A percentile compares a stretch with the other conserved stretches of the same genome.
These are phyloP conservation scores for Pachycephala philippinensis DNA, from an alignment of 2,113 vertebrate species.

Conservation along the genomic window DNA sequence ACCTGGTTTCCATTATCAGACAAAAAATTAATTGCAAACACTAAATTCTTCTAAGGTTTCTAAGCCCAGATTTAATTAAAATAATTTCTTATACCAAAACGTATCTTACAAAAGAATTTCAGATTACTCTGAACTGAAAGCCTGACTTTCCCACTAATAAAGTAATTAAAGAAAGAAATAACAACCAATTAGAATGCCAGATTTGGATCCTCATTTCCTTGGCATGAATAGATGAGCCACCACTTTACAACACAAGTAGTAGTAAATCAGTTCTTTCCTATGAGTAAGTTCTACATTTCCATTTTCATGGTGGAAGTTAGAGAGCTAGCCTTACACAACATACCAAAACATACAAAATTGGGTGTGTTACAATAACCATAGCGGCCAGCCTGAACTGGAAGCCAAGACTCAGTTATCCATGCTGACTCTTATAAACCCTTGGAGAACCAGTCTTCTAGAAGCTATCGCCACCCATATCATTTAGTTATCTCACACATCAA, in stretches of 20 bases:
- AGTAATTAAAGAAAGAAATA: background rate
- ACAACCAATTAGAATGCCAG: background rate
- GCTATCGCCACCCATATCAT: background rate
- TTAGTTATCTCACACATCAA: background rate
- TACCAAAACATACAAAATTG: background rate
- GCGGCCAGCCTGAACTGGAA: background rate
- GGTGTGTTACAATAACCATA: background rate
- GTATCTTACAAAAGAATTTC: background rate
- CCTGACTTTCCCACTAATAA: background rate
- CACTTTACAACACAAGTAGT: background rate
- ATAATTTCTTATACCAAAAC: background rate
- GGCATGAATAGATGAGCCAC: background rate
- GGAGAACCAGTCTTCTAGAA: background rate
- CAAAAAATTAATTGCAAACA: background rate
- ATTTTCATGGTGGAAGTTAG: background rate
- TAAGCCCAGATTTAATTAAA: background rate
- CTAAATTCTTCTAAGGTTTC: background rate
- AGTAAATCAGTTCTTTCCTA: background rate
- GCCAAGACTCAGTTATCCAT: background rate
- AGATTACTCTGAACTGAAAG: background rate
- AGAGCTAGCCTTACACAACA: background rate
- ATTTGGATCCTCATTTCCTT: background rate
- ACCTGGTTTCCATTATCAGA: background rate
- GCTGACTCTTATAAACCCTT: background rate
- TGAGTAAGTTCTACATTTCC: background rate